Base-by-base conservation (phyloP, 2,888 invertebrate species). In the Cryptocheilus praepositus region DNA sequence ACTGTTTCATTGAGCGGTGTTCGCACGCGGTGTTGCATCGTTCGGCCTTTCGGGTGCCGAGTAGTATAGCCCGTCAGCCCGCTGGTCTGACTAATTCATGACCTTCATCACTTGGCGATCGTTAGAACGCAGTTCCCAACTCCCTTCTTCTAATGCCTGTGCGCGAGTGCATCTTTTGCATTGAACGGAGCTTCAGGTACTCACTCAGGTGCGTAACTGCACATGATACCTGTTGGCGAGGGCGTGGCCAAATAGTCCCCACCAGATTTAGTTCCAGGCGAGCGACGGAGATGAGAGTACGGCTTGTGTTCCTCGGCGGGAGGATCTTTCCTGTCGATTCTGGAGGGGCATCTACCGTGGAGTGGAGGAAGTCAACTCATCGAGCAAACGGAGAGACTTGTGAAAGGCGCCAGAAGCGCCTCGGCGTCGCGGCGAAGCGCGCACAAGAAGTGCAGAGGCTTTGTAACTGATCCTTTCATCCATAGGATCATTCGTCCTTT, bases 241-340 rank as follows among this genome's bases (percentile, higher is more conserved):
- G 71, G 71, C 71, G 71, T 71, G 71, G 71, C 61, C 51, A 61
- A 25, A 21, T 43, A 43, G 25, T 51, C 65, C 64, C 61, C 68
- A 58, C 66, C 54, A 43, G n/a, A 1, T 18, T 16, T 22, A 28
- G 45, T 46, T 53, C 16, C 36, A 7, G 22, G 16, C 16, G 43
- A 57, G 52, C n/a, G 59, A 64, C 57, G 53, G 57, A 68, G 60
- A 70, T 64, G 61, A 44, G 61, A 70, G 58, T 36, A 46, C 16
- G 19, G 28, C n/a, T 22, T 2, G 36, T 44, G 43, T 43, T 43
- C 55, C 57, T 11, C 22, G 36, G 53, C 56, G 61, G 70, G 70
- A 69, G 70, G 70, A 70, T 56, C 63, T 70, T 63, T 57, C 21
- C 57, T 53, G 46, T 5, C 55, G 46, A 11, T 21, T 43, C 46